A percentile compares a stretch with the other conserved stretches of the same genome.
These are phyloP conservation scores for Aurelia sp. DNA, from an alignment of 30 jellyfish, hydroid and myxozoan genomes.

Conservation along the genomic window DNA sequence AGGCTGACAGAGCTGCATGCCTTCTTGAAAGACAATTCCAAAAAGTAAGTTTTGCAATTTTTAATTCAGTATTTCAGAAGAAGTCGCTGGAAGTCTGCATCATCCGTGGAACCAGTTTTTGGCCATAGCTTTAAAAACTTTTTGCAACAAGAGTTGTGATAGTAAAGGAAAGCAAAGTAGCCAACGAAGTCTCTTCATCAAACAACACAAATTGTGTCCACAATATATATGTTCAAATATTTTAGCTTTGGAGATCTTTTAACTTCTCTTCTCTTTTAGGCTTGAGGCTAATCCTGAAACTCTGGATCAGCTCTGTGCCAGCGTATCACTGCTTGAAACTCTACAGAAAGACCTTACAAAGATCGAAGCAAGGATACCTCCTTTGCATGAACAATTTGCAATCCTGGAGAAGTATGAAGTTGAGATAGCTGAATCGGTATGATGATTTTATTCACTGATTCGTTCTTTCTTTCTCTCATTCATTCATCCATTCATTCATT, in stretches of 20 bases:
- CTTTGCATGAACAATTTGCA: slow-evolving; percentile 93
- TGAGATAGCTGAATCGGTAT: slow-evolving; percentile 92
- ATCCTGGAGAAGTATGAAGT: slow-evolving; percentile 93
- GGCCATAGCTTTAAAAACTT: too few relatives aligned
- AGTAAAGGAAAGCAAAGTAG: too few relatives aligned
- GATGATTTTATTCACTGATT: not conserved
- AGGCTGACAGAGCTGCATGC: slow-evolving; percentile 82
- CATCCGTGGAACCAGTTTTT: too few relatives aligned
- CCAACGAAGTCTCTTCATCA: too few relatives aligned
- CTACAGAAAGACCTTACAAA: slow-evolving; percentile 69
- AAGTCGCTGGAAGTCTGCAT: too few relatives aligned
- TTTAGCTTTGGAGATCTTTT: not conserved
- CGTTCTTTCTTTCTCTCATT: not conserved
- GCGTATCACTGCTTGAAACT: slow-evolving; percentile 81
- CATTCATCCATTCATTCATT: not conserved
- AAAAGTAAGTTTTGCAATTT: slow-evolving; percentile 30
- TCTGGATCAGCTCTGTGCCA: slow-evolving; percentile 83
- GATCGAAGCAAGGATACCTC: slow-evolving; percentile 88
- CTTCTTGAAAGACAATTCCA: slow-evolving; percentile 68
- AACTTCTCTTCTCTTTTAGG: not conserved
- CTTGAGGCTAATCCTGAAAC: slow-evolving; percentile 85
- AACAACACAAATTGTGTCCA: not conserved
- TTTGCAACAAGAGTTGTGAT: too few relatives aligned
- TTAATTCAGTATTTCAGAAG: too few relatives aligned
- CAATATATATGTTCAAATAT: not conserved